Evolutionary conservation across 2,113 vertebrate species (phyloP), one percentile per base, ranked within the genome.

Genomic region (Antennarius striatus): DNA sequence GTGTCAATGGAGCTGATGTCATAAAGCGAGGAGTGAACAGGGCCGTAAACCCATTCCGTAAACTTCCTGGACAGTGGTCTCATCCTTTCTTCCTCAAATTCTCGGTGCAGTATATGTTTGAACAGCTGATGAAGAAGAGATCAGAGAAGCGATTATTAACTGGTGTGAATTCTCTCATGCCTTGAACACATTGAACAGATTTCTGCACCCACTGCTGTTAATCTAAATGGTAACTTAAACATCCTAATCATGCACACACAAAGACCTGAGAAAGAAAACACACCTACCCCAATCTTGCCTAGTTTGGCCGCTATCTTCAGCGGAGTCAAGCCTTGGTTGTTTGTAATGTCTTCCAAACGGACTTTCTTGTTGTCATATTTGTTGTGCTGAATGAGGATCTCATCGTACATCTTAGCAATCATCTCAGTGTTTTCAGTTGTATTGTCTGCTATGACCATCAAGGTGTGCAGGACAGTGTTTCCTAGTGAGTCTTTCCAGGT

Each of bases 1-100:
- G 95, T 95, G 87, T 96, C 95, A 0, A 96, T 87, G 62, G 91
- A 93, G 36, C 91, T 94, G 11, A 93, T 88, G 86, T 97, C 95
- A 1, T 95, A 97, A 2, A 97, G 93, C 0, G 95, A 96, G 1
- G 94, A 96, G 64, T 94, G 95, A 55, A 97, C 93, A 0, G 95
- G 95, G 40, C 96, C 96, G 0, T 94, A 97, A 4, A 94, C 94
- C 94, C 95, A 96, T 73, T 97, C 95, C 0, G 94, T 95, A 74
- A 97, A 95, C 88, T 94, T 97, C 66, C 95, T 89, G 30, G 94
- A 96, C 71, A 97, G 88, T 40, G 93, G 92, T 40, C 91, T 91
- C 47, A 92, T 94, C 67, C 94, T 92, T 0, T 93, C 90, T 3
- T 94, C 94, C 22, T 81, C 83, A 56, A 97, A 95, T 73, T 97